phyloP scores from a whole-genome alignment of 2,113 vertebrate genomes.

The Leptodactylus fuscus region DNA sequence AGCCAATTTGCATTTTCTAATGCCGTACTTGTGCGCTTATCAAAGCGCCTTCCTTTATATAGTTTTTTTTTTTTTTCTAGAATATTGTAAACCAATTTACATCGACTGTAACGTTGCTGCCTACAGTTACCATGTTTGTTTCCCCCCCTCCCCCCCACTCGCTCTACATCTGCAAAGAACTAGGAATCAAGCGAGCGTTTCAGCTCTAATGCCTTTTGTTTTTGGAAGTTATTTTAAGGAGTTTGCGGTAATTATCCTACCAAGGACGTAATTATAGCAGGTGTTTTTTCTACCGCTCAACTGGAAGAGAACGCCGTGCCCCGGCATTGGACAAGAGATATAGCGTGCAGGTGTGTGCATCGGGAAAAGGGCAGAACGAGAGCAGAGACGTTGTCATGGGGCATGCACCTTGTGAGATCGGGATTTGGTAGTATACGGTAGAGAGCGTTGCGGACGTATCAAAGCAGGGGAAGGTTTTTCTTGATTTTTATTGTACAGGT shows the following conservation, averaged over 20 bases:
- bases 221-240: constrained; percentile 50
- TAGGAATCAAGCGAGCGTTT: constrained; percentile 43
- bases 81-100: constrained; percentile 53
- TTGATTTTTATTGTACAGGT: no score
- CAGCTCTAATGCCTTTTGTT: constrained; percentile 48
- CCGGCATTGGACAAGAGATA: neutral
- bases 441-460: no score
- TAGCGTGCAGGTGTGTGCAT: neutral
- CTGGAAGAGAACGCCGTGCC: constrained; percentile 2
- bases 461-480: no score
- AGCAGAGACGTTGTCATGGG: neutral
- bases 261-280: constrained; percentile 45
- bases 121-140: constrained; percentile 18
- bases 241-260: constrained; percentile 41
- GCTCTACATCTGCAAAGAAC: constrained; percentile 40
- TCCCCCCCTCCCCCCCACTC: neutral
- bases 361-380: neutral
- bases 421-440: neutral
- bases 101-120: neutral
- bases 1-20: constrained; percentile 59
- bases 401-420: neutral
- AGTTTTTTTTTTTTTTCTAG: constrained; percentile 7
- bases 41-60: constrained; percentile 52
- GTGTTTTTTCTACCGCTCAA: constrained; percentile 23
- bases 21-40: constrained; percentile 59